These are phyloP conservation scores for Deroplatys truncata DNA, from an alignment of 2,888 invertebrate species.

Conservation along the genomic window DNA sequence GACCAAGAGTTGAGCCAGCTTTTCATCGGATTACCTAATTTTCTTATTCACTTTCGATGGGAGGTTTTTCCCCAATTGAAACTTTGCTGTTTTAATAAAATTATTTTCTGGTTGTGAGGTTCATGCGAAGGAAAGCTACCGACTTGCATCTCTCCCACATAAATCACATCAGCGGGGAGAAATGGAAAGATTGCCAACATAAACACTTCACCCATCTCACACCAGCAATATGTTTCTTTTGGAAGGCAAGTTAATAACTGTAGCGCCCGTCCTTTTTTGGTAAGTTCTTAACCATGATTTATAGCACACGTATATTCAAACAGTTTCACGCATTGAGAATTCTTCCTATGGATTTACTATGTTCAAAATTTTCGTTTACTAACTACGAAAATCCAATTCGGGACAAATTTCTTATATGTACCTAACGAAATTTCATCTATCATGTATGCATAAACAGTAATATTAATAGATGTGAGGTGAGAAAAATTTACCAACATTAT, in stretches of 20 bases:
- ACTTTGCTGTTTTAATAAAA: not conserved
- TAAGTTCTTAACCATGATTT: not conserved
- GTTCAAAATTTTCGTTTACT: not conserved
- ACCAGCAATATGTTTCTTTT: not conserved
- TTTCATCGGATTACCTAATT: no score
- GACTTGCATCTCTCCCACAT: not conserved
- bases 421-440: no score
- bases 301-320: not conserved
- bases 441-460: no score
- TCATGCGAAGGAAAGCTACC: not conserved
- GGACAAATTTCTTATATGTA: no score
- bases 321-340: not conserved
- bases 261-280: not conserved
- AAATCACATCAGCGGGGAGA: not conserved
- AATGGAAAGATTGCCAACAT: not conserved
- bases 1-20: no score
- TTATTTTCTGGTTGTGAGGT: not conserved
- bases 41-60: no score
- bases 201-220: not conserved
- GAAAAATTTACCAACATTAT: no score
- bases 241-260: not conserved
- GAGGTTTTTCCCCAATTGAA: no score
- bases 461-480: no score
- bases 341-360: not conserved
- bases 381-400: not conserved